Percentiles rank a stretch among this genome's conserved stretches.
phyloP scores from a whole-genome alignment of 1,140 invertebrate species.

The Drosophila willistoni region DNA sequence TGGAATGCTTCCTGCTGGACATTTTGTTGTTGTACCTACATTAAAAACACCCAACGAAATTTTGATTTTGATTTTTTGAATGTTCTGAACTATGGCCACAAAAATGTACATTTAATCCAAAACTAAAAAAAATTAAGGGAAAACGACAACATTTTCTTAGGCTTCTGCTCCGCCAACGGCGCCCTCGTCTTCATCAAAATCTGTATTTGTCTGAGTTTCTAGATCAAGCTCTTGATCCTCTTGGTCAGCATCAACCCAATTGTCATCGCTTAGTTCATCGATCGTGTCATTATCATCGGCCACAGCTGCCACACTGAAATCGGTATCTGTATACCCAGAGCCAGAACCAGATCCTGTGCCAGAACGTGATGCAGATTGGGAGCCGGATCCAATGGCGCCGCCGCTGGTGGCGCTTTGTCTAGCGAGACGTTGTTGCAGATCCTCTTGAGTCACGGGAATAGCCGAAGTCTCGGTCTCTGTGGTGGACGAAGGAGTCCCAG shows the following conservation, averaged over 20 bases:
- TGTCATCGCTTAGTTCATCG: conserved; percentile 65
- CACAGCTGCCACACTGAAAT: conserved; percentile 56
- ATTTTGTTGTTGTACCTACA: too few relatives aligned
- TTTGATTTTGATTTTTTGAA: neutral
- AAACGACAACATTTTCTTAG: neutral
- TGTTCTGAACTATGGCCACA: too few relatives aligned
- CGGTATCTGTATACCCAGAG: conserved; percentile 59
- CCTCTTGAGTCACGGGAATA: conserved; percentile 46
- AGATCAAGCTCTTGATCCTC: conserved; percentile 31
- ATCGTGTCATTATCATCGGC: conserved; percentile 63
- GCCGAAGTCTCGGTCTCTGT: conserved; percentile 50
- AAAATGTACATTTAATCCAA: neutral
- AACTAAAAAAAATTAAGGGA: too few relatives aligned
- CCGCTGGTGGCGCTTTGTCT: conserved; percentile 30
- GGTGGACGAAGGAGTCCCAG: conserved; percentile 38
- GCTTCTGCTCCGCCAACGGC: conserved; percentile 21
- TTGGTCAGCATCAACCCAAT: conserved; percentile 62
- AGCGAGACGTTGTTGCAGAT: conserved; percentile 17
- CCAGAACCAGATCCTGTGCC: conserved; percentile 27
- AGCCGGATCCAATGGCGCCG: conserved; percentile 37
- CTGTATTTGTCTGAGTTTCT: conserved; percentile 37
- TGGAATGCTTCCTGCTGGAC: neutral
- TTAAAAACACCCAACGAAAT: too few relatives aligned
- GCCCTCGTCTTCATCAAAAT: conserved; percentile 27
- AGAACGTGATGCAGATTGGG: conserved; percentile 27